phyloP scores from a whole-genome alignment of 2,113 vertebrate species.

The Macroglossus sobrinus region DNA sequence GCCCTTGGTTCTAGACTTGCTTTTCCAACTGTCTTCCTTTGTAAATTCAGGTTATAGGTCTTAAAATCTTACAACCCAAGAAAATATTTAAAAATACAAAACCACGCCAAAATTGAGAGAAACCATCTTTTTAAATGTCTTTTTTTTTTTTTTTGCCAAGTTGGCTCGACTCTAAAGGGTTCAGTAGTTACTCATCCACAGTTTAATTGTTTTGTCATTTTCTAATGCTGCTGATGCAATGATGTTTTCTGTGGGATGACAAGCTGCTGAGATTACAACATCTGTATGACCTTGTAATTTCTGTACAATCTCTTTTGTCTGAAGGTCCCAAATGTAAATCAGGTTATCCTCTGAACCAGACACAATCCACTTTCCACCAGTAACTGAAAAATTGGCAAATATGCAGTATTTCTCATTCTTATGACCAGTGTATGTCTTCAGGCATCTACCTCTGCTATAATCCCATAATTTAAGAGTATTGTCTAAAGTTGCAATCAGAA shows the following conservation, averaged over 20 bases:
- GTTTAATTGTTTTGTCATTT: conserved; percentile 99
- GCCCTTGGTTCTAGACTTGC: not conserved
- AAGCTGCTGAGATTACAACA: conserved; percentile 96
- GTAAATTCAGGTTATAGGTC: not conserved
- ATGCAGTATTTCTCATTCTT: conserved; percentile 99
- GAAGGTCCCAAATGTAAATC: conserved; percentile 99
- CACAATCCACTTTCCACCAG: conserved; percentile 99
- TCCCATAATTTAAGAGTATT: conserved; percentile 99
- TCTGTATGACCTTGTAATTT: conserved; percentile 98
- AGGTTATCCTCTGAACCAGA: conserved; percentile 98
- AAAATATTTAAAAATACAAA: not conserved
- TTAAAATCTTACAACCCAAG: conserved; percentile 15
- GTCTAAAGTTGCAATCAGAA: conserved; percentile 95
- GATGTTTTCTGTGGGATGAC: conserved; percentile 99
- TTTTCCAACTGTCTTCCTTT: conserved; percentile 15
- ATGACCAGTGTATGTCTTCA: conserved; percentile 98
- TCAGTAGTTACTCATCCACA: conserved; percentile 98
- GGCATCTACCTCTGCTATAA: conserved; percentile 99
- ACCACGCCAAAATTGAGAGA: conserved; percentile 37
- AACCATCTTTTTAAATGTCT: conserved; percentile 55
- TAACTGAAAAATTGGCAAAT: conserved; percentile 98
- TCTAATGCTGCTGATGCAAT: conserved; percentile 97
- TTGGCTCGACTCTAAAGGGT: conserved; percentile 63
- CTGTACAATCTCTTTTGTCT: conserved; percentile 99
- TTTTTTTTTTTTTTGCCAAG: conserved; percentile 60